Conservation (phyloP, 2,888 invertebrate species). For the Phyllotreta cruciferae region DNA sequence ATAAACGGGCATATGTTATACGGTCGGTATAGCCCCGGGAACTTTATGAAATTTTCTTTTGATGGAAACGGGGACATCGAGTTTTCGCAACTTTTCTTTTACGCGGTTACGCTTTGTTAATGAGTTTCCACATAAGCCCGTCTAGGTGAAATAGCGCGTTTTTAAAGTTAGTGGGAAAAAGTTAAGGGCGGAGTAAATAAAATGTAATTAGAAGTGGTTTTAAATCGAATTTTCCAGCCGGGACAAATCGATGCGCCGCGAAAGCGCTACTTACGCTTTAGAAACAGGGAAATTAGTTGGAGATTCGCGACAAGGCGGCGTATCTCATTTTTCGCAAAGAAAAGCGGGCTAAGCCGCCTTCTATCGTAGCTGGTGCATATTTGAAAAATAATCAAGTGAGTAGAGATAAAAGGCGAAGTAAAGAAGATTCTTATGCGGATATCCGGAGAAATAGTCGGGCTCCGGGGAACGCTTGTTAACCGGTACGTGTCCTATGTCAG, state of each 20-base stretch:
- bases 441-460: slow-evolving; percentile 28
- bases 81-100: slow-evolving; percentile 1
- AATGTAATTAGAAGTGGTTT: no score
- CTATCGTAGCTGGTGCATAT: slow-evolving; percentile 31
- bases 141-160: slow-evolving; percentile 10
- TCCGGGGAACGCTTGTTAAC: slow-evolving; percentile 30
- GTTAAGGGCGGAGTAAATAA: background rate
- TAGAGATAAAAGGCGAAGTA: slow-evolving; percentile 22
- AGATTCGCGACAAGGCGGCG: slow-evolving; percentile 11
- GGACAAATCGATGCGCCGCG: no score
- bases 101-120: slow-evolving; percentile 5
- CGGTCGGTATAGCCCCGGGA: background rate
- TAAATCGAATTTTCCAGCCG: no score
- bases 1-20: background rate
- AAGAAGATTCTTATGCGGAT: slow-evolving; percentile 32
- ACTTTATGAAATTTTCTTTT: slow-evolving; percentile 1
- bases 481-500: slow-evolving; percentile 24
- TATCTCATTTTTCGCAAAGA: slow-evolving; percentile 26
- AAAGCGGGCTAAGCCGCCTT: slow-evolving; percentile 19
- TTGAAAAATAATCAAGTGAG: slow-evolving; percentile 32
- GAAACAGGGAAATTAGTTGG: slow-evolving; percentile 13
- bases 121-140: slow-evolving; percentile 1
- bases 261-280: no score
- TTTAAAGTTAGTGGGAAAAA: background rate
- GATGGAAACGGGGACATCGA: slow-evolving; percentile 4